phyloP scores from a whole-genome alignment of 1,140 invertebrate genomes.

The Mesaphorura yosii region DNA sequence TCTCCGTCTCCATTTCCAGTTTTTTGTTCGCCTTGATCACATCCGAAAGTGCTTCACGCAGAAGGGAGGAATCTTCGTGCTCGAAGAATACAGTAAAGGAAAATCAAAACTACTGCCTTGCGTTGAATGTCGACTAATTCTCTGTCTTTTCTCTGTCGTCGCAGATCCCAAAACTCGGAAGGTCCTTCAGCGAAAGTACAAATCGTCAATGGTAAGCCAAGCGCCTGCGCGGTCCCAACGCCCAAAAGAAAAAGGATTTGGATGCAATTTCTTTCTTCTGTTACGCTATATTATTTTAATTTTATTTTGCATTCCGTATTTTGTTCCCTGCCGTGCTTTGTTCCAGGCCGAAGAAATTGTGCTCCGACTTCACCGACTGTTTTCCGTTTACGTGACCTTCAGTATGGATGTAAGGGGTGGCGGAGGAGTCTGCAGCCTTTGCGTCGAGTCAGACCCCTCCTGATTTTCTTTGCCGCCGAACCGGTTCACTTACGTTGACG shows the following conservation, averaged over 20 bases:
- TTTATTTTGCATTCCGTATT: slow-evolving; percentile 17
- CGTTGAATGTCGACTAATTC: too few species aligned
- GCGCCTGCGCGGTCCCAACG: slow-evolving; percentile 39
- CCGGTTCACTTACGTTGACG: too few species aligned
- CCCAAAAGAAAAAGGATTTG: background rate
- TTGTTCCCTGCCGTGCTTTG: slow-evolving; percentile 29
- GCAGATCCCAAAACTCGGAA: slow-evolving; percentile 95
- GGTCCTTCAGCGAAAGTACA: slow-evolving; percentile 91
- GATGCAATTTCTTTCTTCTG: background rate
- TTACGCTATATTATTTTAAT: slow-evolving; percentile 4
- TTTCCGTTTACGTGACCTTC: slow-evolving; percentile 43
- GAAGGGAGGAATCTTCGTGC: slow-evolving; percentile 95
- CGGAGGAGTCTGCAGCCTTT: too few species aligned
- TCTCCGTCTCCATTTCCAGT: slow-evolving; percentile 52
- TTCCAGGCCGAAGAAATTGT: slow-evolving; percentile 46
- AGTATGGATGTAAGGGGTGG: too few species aligned
- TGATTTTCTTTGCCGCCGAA: too few species aligned
- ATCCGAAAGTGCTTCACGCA: slow-evolving; percentile 99
- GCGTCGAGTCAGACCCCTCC: too few species aligned
- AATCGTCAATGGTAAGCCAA: slow-evolving; percentile 95
- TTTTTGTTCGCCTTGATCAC: slow-evolving; percentile 97
- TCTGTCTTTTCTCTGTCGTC: slow-evolving; percentile 41
- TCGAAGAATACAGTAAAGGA: slow-evolving; percentile 94
- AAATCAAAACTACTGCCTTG: background rate
- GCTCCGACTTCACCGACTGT: slow-evolving; percentile 49